Evolutionary conservation across 2,888 invertebrate genomes (phyloP).

Genomic region (Globia sparganii): DNA sequence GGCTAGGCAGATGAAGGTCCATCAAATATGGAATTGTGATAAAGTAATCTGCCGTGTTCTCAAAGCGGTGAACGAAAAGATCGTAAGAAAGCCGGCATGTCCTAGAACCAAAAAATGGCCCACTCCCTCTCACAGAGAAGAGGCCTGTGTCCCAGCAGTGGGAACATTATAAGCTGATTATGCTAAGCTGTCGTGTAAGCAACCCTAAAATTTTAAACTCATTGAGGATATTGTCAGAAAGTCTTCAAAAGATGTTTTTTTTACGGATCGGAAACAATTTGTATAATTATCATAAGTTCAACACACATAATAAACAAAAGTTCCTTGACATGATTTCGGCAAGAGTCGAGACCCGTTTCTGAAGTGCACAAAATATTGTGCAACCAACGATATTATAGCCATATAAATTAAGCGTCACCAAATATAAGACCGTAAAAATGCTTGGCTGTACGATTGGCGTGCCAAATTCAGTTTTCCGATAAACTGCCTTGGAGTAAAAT

Average conservation of each 20-base stretch:
- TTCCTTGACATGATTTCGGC: slow-evolving; percentile 16
- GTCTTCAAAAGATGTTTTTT: neutral
- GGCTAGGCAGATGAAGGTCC: neutral
- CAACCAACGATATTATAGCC: slow-evolving; percentile 27
- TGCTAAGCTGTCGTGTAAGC: neutral
- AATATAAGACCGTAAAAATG: slow-evolving; percentile 44
- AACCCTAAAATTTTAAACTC: neutral
- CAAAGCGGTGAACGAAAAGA: neutral
- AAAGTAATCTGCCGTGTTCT: neutral
- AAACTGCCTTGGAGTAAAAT: slow-evolving; percentile 27
- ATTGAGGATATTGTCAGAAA: neutral
- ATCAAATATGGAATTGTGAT: neutral
- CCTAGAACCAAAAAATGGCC: neutral
- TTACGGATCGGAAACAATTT: neutral
- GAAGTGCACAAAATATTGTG: slow-evolving; percentile 28
- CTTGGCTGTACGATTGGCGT: slow-evolving; percentile 49
- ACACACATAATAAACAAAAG: neutral
- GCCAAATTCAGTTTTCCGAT: slow-evolving; percentile 46
- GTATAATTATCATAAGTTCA: neutral
- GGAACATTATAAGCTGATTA: neutral
- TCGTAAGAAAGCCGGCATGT: neutral
- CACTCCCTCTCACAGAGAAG: neutral
- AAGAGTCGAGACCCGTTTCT: slow-evolving; percentile 21
- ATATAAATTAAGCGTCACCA: slow-evolving; percentile 39
- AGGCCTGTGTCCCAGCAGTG: neutral